Evolutionary conservation across 2,113 vertebrate genomes (phyloP).

Genomic region (Clarias macrocephalus): DNA sequence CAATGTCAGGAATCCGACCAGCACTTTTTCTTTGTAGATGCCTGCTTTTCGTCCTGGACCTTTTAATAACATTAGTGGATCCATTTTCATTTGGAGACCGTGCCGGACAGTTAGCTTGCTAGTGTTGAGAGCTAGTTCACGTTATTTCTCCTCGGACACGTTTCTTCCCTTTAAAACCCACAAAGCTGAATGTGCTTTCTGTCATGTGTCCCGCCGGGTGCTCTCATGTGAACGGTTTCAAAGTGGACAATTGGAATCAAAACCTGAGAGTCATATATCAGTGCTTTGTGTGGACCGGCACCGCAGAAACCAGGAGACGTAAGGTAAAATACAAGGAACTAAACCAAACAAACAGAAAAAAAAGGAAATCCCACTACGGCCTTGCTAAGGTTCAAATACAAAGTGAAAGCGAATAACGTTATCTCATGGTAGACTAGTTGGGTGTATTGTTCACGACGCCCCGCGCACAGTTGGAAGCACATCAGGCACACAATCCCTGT

Average conservation of each 20-base stretch:
- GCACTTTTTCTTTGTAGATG: conserved; percentile 18
- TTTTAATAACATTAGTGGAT: conserved; percentile 7
- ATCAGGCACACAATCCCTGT: not conserved
- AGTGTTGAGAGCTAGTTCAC: conserved; percentile 47
- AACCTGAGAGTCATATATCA: conserved; percentile 95
- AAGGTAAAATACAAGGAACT: conserved; percentile 77
- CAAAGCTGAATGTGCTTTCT: conserved; percentile 69
- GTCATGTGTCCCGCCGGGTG: conserved; percentile 93
- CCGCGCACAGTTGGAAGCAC: conserved; percentile 19
- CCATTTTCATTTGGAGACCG: conserved; percentile 24
- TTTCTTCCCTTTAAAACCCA: conserved; percentile 56
- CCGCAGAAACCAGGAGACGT: conserved; percentile 91
- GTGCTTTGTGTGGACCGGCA: conserved; percentile 96
- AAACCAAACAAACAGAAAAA: not conserved
- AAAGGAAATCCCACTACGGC: not conserved
- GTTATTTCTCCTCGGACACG: conserved; percentile 51
- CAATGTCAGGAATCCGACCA: not conserved
- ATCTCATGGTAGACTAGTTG: conserved; percentile 11
- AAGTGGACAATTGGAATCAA: conserved; percentile 99
- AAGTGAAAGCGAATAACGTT: conserved; percentile 13
- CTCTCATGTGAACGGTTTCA: conserved; percentile 92
- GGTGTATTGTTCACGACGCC: conserved; percentile 19
- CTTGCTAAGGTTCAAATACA: not conserved
- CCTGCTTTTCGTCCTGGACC: conserved; percentile 11
- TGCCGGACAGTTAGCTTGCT: conserved; percentile 30